A percentile compares a stretch with the other conserved stretches of the same genome.
phyloP scores from a whole-genome alignment of 2,113 vertebrate species.

The Rhinogobius similis region DNA sequence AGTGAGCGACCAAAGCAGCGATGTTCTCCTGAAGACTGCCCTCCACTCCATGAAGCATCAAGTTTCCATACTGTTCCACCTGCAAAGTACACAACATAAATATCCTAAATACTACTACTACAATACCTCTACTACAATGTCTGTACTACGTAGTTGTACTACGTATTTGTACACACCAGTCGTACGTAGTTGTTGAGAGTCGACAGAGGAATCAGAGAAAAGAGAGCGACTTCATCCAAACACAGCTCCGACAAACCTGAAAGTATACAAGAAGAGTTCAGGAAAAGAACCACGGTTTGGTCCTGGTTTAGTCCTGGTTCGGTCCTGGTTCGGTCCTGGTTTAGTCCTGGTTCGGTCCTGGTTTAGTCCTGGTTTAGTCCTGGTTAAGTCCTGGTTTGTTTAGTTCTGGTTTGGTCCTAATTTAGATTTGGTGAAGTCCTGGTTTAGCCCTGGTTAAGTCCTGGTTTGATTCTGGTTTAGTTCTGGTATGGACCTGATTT shows the following conservation, averaged over 20 bases:
- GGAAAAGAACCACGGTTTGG: neutral
- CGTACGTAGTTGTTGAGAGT: constrained; percentile 93
- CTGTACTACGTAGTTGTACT: no score
- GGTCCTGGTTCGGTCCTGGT: neutral
- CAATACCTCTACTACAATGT: neutral
- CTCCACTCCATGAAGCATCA: constrained; percentile 94
- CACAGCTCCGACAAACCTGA: constrained; percentile 88
- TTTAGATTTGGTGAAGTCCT: neutral
- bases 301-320: neutral
- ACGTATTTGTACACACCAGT: constrained; percentile 77
- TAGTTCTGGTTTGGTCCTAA: neutral
- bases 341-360: neutral
- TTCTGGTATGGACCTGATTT: neutral
- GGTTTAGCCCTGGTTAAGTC: neutral
- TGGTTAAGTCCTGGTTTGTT: neutral
- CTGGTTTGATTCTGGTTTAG: neutral
- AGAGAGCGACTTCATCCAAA: constrained; percentile 87
- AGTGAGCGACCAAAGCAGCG: constrained; percentile 83
- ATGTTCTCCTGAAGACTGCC: constrained; percentile 92
- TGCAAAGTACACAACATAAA: constrained; percentile 37
- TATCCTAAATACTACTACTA: neutral
- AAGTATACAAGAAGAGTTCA: neutral
- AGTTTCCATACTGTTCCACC: constrained; percentile 92
- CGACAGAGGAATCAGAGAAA: constrained; percentile 89
- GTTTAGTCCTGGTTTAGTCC: neutral